A percentile compares a stretch with the other conserved stretches of the same genome.
These are phyloP conservation scores for Cromileptes altivelis DNA, from an alignment of 2,113 vertebrate genomes.

Conservation along the genomic window DNA sequence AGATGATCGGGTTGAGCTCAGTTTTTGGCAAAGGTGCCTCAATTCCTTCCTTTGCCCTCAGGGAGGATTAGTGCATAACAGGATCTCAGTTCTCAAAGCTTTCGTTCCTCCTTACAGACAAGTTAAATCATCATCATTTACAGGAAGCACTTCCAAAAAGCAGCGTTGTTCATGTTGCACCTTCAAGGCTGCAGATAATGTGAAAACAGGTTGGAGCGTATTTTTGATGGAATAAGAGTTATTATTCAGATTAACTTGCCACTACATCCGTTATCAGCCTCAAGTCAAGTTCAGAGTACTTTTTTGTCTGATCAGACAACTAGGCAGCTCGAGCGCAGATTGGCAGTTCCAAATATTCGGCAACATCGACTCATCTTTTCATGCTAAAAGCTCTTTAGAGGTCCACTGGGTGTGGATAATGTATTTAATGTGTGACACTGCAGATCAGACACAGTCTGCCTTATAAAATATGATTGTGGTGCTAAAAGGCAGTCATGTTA, in stretches of 20 bases:
- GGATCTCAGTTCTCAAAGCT: conserved; percentile 58
- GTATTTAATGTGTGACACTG: conserved; percentile 16
- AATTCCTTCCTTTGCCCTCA: conserved; percentile 35
- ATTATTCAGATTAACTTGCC: conserved; percentile 7
- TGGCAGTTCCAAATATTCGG: conserved; percentile 6
- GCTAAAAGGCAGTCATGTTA: conserved; percentile 6
- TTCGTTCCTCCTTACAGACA: conserved; percentile 38
- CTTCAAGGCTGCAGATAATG: conserved; percentile 22
- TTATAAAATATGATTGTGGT: conserved; percentile 9
- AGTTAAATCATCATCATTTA: conserved; percentile 53
- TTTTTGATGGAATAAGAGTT: conserved; percentile 17
- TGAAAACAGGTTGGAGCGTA: neutral
- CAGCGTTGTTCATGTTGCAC: neutral
- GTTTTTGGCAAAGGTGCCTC: conserved; percentile 58
- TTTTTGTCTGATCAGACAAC: conserved; percentile 26
- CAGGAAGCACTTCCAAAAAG: conserved; percentile 26
- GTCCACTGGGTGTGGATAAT: conserved; percentile 16
- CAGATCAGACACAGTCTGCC: conserved; percentile 14
- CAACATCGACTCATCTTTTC: conserved; percentile 23
- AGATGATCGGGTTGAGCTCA: conserved; percentile 37
- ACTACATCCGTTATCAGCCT: neutral
- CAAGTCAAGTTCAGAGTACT: conserved; percentile 11
- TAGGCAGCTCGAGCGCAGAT: conserved; percentile 2
- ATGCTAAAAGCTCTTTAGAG: conserved; percentile 5
- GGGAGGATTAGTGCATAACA: conserved; percentile 64